Percentiles rank a stretch among this genome's conserved stretches.
phyloP scores from a whole-genome alignment of 2,888 invertebrate species.

The Aspidiotus rigidus region DNA sequence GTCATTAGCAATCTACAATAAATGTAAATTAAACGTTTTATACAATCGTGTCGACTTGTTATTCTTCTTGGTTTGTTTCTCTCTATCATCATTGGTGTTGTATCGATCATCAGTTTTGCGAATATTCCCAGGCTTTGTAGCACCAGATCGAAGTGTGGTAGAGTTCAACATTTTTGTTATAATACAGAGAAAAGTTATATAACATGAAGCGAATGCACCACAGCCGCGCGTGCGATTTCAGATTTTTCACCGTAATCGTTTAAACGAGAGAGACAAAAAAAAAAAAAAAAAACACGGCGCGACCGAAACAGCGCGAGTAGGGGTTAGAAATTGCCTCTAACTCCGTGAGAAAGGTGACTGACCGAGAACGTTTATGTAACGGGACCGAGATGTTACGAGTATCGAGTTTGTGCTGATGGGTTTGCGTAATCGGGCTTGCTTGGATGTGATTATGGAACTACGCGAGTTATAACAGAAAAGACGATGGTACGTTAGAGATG shows the following conservation, averaged over 20 bases:
- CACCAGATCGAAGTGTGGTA: background rate
- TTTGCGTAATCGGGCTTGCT: background rate
- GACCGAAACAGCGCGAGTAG: constrained; percentile 31
- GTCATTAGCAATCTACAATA: background rate
- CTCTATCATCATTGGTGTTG: background rate
- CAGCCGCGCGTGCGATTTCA: constrained; percentile 15
- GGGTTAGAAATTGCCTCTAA: constrained; percentile 32
- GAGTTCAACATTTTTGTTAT: background rate
- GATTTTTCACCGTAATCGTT: constrained; percentile 31
- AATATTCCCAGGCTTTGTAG: too few relatives aligned
- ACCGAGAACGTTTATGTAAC: constrained; percentile 29
- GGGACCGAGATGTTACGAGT: constrained; percentile 11
- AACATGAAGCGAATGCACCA: background rate
- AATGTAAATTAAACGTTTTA: background rate
- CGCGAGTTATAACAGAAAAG: too few relatives aligned
- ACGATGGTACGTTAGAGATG: too few relatives aligned
- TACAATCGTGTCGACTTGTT: background rate
- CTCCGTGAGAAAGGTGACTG: constrained; percentile 24
- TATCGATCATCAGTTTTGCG: background rate
- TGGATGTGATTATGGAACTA: constrained; percentile 3
- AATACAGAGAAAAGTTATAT: background rate
- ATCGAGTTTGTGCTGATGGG: background rate
- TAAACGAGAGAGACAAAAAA: constrained; percentile 14
- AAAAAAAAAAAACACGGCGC: constrained; percentile 15
- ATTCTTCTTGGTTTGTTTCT: background rate